Base-by-base conservation (phyloP, 2,113 vertebrate species). In the Mus pahari region DNA sequence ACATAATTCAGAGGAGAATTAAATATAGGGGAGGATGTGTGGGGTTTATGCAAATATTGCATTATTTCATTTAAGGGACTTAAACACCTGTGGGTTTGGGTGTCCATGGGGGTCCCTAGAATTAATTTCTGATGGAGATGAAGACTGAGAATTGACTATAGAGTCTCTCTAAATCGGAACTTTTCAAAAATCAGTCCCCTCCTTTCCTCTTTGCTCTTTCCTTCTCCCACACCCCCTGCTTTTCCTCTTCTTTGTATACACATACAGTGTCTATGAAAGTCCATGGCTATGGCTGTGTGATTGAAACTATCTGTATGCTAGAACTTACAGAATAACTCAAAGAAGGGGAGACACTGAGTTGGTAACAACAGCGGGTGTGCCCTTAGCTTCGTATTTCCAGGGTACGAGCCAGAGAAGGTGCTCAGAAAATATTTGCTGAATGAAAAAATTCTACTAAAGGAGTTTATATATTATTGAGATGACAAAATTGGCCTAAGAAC, bases 361-460 rank as follows among this genome's bases (percentile, higher is more conserved):
- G 39, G 20, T 31, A 62, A 74, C 24, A 75, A 73, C 58, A 60
- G n/a, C 36, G 53, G 60, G 60, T 11, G 3, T 19, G 3, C 58
- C n/a, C 55, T 95, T 20, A 20, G 39, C 53, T 62, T 60, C n/a
- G 75, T n/a, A 8, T 48, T 74, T 31, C 26, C 48, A 45, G 74
- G n/a, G 1, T 7, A 17, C 5, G 33, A 28, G 68, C 17, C 22
- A n/a, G 68, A 48, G 48, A 55, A 88, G 73, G 62, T 64, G 68
- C 77, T 91, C 87, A 26, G 90, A 73, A 75, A 91, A 62, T 86
- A 45, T 79, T 96, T 78, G 93, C 26, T 78, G 64, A 95, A 55
- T 84, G 33, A 66, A 45, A 77, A 39, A 60, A 82, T 7, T 39
- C 22, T 68, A 91, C 82, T 86, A 66, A 42, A 77, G 50, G 45